These are phyloP conservation scores for Epiblema foenella DNA, from an alignment of 2,888 invertebrate species.

Conservation along the genomic window DNA sequence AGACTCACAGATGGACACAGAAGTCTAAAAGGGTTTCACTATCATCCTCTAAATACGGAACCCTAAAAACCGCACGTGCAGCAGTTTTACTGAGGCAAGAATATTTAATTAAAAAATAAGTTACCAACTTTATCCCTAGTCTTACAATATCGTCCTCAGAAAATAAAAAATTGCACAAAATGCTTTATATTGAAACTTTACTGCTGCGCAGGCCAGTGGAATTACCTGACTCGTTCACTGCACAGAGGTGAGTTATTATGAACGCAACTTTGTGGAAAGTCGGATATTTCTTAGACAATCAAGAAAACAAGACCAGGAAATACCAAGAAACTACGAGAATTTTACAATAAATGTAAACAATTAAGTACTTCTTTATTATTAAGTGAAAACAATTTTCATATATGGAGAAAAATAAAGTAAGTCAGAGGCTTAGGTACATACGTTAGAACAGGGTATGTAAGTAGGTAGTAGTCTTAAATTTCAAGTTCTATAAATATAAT, in stretches of 20 bases:
- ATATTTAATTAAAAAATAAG: background rate
- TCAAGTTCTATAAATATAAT: too few species aligned
- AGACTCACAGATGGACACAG: too few species aligned
- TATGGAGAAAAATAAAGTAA: too few species aligned
- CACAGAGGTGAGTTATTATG: background rate
- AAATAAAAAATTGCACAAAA: constrained; percentile 7
- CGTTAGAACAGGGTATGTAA: too few species aligned
- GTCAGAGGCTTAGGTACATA: too few species aligned
- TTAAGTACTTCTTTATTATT: too few species aligned
- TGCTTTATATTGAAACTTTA: background rate
- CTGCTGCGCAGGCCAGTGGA: background rate
- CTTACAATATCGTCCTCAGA: background rate
- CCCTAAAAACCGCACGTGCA: background rate
- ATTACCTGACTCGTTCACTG: background rate
- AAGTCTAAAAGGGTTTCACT: too few species aligned
- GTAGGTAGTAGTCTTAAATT: too few species aligned
- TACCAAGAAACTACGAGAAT: background rate
- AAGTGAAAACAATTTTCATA: too few species aligned
- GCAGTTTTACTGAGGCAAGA: background rate
- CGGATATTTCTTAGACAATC: background rate
- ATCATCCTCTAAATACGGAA: too few species aligned
- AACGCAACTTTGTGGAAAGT: background rate
- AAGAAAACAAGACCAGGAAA: background rate
- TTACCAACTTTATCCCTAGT: background rate
- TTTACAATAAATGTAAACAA: too few species aligned